Conservation (phyloP, 2,888 invertebrate species). For the Kryphioiulus occultus region DNA sequence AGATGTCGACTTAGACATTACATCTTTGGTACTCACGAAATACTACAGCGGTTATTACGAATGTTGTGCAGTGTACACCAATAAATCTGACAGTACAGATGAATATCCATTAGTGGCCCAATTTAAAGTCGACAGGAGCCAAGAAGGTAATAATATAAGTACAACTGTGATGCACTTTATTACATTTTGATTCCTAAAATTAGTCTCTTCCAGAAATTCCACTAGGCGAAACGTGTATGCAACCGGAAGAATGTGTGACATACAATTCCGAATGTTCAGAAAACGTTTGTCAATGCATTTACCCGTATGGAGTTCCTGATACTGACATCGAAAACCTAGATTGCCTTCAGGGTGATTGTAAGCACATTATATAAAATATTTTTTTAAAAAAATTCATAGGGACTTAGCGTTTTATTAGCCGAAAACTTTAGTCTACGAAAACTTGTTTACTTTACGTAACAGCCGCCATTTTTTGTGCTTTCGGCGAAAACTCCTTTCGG, state of each 20-base stretch:
- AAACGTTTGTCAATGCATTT: too few relatives aligned
- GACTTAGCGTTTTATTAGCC: too few relatives aligned
- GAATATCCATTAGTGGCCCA: neutral
- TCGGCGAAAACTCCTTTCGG: too few relatives aligned
- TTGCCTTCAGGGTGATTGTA: neutral
- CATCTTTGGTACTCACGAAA: neutral
- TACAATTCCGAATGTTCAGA: neutral
- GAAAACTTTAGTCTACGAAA: too few relatives aligned
- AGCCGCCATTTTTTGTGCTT: too few relatives aligned
- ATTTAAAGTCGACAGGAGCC: neutral
- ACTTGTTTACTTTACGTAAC: too few relatives aligned
- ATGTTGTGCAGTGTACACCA: neutral
- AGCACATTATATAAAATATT: neutral
- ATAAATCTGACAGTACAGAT: neutral
- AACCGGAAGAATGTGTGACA: neutral
- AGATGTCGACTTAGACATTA: too few relatives aligned
- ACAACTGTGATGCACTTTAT: neutral
- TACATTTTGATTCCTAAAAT: neutral
- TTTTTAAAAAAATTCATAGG: too few relatives aligned
- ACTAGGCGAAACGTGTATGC: neutral
- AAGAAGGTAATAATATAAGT: neutral
- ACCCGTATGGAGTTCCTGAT: neutral
- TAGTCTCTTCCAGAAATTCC: neutral
- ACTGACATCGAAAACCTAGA: neutral
- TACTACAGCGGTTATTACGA: neutral